Evolutionary conservation across 2,888 invertebrate species (phyloP), one percentile per base, ranked within the genome.

Genomic region (Itoplectis maculator): DNA sequence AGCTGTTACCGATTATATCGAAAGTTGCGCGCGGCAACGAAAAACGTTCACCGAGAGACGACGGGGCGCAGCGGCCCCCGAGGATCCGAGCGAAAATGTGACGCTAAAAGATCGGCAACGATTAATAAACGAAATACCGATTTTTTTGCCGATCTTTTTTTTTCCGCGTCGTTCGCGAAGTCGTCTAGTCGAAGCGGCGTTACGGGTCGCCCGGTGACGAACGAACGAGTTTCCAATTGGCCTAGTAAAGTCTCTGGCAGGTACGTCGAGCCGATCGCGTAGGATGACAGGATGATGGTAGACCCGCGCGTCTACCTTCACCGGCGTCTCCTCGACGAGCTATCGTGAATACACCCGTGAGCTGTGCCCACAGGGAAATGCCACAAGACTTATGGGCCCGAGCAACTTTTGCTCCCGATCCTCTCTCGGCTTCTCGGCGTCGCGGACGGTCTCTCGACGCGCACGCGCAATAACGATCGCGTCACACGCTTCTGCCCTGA

Each of bases 171-270:
- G 11, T 49, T 35, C 37, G 11, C 51, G 29, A 77, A 70, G 59
- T 61, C 49, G 11, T 47, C 29, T 35, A n/a, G 35, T 49, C 49
- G 18, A 66, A 63, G 51, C 47, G 18, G 8, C 23, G 37, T 37
- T n/a, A 18, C 37, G 15, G 59, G n/a, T 11, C 23, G 15, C 23
- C 56, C 18, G 47, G 49, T 20, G 59, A 81, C 77, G 74, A 84
- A 85, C 86, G 82, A 85, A 85, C 72, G 76, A 82, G 72, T 82
- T 88, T 88, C 79, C 85, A 79, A 66, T 74, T 86, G 86, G 49
- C 85, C 83, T 79, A 86, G 86, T 87, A 88, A 88, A 88, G 85
- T 84, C 84, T 85, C 81, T 29, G 73, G 18, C 81, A 47, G 56
- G 72, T 59, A 81, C 81, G 70, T 13, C 42, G 20, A 56, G 54